Conservation (phyloP, 2,797 vertebrate genomes). For the Platyrinchus mystaceus region DNA sequence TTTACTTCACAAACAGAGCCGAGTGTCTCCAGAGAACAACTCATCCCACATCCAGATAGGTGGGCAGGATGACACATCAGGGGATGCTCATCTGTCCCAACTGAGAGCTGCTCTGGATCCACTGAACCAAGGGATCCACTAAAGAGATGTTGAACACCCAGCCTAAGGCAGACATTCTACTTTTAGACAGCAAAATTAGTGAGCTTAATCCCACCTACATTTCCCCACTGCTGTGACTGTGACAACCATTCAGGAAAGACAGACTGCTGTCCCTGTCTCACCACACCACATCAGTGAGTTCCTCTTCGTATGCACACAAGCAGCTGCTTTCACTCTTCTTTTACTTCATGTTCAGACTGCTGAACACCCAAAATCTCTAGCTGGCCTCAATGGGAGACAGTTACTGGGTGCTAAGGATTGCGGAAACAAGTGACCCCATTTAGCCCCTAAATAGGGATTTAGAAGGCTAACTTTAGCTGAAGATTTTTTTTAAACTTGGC, state of each 20-base stretch:
- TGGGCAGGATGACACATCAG: neutral
- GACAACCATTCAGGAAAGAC: neutral
- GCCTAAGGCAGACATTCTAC: neutral
- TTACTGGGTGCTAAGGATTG: neutral
- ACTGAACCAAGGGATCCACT: neutral
- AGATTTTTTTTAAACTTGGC: slow-evolving; percentile 44
- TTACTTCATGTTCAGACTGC: neutral
- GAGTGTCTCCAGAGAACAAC: accelerated
- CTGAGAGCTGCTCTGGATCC: neutral
- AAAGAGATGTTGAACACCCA: neutral
- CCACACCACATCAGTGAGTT: neutral
- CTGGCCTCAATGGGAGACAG: neutral
- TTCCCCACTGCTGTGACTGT: neutral
- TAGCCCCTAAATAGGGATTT: slow-evolving; percentile 39
- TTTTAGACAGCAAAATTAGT: neutral
- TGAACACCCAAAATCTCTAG: neutral
- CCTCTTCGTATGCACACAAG: neutral
- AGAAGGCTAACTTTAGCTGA: slow-evolving; percentile 47
- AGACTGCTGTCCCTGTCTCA: neutral
- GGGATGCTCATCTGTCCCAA: neutral
- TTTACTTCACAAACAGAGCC: neutral
- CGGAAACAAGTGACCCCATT: slow-evolving; percentile 28
- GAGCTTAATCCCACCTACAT: neutral
- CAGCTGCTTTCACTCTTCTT: neutral
- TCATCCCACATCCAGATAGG: neutral